Evolutionary conservation across 2,888 invertebrate genomes (phyloP), one percentile per base, ranked within the genome.

Genomic region (Cylindroiulus punctatus): DNA sequence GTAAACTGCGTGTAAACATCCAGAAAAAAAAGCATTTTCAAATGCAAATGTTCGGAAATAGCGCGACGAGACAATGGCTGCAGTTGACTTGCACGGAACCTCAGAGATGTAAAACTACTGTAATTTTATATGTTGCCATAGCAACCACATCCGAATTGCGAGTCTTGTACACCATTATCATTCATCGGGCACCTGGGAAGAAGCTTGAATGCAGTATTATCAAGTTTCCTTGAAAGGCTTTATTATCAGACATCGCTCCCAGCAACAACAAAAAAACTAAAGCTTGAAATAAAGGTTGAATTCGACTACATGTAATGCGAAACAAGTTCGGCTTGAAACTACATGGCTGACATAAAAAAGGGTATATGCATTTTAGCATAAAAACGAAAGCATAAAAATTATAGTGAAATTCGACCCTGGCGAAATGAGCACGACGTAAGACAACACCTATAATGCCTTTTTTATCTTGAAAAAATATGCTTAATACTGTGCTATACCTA

Each of bases 121-220:
- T 76, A 76, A 76, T 76, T 76, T 76, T 76, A 76, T 76, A 76
- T 76, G 76, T 76, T 76, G 26, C 76, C 76, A 76, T 30, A 30
- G 76, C 76, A 30, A 76, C 76, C 30, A 76, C 76, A 76, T 76
- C 76, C 76, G 76, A 76, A 76, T 76, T 76, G 76, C 76, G 76
- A 76, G 76, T 76, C 76, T 76, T 76, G 42, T 83, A 83, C 26
- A 40, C 83, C 57, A 84, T 84, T 84, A 84, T 47, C 84, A 84
- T 84, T 84, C 84, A 84, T 84, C 84, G 84, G 57, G 36, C 84
- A 84, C 84, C 84, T 84, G 84, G 52, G 52, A 84, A 84, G 76
- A 76, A 76, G 76, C 76, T 76, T 76, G 76, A 76, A 76, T 76
- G 76, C 26, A 76, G 76, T 76, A 76, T 76, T 76, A 76, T 76